A percentile compares a stretch with the other conserved stretches of the same genome.
Evolutionary conservation across 2,888 invertebrate species (phyloP).

Genomic region (Parapristionchus giblindavisi): DNA sequence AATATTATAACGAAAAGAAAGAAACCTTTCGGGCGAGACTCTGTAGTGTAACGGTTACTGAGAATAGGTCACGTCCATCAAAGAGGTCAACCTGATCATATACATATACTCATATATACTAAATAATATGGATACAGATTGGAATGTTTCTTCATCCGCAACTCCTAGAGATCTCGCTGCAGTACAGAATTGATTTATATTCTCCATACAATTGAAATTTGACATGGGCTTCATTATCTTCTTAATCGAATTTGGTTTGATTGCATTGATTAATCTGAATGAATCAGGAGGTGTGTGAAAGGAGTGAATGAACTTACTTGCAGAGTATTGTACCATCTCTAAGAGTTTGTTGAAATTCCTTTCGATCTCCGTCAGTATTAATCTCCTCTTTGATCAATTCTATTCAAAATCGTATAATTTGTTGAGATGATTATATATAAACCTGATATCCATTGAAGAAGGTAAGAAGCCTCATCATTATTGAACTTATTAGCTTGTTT

Average conservation of each 20-base stretch:
- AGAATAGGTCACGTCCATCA: conserved; percentile 93
- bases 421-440: conserved; percentile 58
- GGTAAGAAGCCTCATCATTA: conserved; percentile 89
- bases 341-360: conserved; percentile 87
- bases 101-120: neutral
- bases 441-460: conserved; percentile 88
- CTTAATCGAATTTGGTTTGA: conserved; percentile 86
- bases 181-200: conserved; percentile 84
- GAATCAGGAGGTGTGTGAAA: neutral
- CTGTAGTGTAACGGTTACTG: conserved; percentile 75
- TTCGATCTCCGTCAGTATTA: conserved; percentile 83
- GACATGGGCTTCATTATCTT: conserved; percentile 88
- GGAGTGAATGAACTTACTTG: conserved; percentile 75
- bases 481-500: conserved; percentile 97
- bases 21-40: conserved; percentile 53
- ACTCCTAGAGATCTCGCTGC: conserved; percentile 81
- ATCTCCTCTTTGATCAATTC: conserved; percentile 67
- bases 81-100: conserved; percentile 79
- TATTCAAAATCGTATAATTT: neutral
- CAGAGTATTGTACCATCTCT: conserved; percentile 89
- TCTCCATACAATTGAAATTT: conserved; percentile 98
- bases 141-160: conserved; percentile 86
- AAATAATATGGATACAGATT: conserved; percentile 81
- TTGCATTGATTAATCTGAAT: conserved; percentile 82
- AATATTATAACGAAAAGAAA: neutral